phyloP scores from a whole-genome alignment of 2,888 invertebrate genomes.

The Caenorhabditis imperialis region DNA sequence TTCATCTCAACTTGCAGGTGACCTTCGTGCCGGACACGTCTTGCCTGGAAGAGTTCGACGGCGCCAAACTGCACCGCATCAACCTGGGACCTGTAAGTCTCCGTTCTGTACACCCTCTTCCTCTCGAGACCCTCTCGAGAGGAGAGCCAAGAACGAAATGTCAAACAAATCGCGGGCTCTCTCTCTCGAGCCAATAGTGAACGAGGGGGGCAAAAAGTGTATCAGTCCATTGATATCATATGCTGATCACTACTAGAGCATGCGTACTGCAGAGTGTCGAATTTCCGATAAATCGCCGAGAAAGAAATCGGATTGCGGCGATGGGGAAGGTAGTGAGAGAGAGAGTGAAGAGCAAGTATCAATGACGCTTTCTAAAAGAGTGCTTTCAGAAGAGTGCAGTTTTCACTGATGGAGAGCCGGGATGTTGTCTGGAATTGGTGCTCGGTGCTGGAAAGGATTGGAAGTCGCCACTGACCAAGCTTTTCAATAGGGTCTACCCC shows the following conservation, averaged over 20 bases:
- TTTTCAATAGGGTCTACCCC: slow-evolving; percentile 64
- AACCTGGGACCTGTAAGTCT: slow-evolving; percentile 50
- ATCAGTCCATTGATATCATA: too few relatives aligned
- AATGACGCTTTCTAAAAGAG: neutral
- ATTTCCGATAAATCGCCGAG: too few relatives aligned
- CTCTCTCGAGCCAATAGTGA: slow-evolving; percentile 21
- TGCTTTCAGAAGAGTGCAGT: slow-evolving; percentile 63
- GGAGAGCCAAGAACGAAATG: slow-evolving; percentile 31
- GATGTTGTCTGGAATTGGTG: slow-evolving; percentile 62
- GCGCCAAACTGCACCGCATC: slow-evolving; percentile 52
- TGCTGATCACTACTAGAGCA: too few relatives aligned
- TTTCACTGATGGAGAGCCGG: slow-evolving; percentile 63
- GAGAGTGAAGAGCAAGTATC: neutral
- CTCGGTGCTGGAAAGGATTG: slow-evolving; percentile 65
- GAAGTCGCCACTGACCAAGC: slow-evolving; percentile 59
- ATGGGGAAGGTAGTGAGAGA: neutral
- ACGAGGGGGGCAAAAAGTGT: slow-evolving; percentile 12
- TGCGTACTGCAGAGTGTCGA: too few relatives aligned
- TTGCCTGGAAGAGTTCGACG: slow-evolving; percentile 62
- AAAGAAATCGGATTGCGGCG: too few relatives aligned
- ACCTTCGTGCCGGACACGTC: slow-evolving; percentile 61
- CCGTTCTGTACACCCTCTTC: slow-evolving; percentile 22
- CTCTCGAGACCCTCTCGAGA: slow-evolving; percentile 8
- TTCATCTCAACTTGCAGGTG: slow-evolving; percentile 34
- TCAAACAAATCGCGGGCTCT: slow-evolving; percentile 34